phyloP scores from a whole-genome alignment of 2,113 vertebrate genomes.

The Dendrocopos noguchii region DNA sequence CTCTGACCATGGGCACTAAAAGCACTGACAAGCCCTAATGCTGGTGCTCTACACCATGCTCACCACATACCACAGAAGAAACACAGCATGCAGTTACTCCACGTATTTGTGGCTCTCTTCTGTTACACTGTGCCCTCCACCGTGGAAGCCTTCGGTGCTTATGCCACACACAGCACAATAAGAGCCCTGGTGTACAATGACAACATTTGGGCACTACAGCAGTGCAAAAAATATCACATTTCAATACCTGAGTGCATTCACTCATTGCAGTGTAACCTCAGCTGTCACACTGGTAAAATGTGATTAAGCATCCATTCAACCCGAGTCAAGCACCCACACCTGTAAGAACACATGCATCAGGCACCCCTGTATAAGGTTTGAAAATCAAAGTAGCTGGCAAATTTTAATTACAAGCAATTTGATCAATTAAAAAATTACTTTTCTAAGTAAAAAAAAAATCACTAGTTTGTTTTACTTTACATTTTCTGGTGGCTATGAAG shows the following conservation, averaged over 20 bases:
- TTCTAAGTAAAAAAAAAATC: not conserved
- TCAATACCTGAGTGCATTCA: not conserved
- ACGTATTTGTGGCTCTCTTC: rapidly evolving
- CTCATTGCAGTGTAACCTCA: not conserved
- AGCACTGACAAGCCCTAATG: not conserved
- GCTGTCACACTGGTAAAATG: not conserved
- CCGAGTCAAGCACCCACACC: not conserved
- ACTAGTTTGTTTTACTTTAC: not conserved
- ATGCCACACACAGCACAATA: rapidly evolving
- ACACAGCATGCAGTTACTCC: not conserved
- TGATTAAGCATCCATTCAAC: not conserved
- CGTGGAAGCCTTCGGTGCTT: not conserved
- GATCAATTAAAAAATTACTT: not conserved
- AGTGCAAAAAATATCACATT: not conserved
- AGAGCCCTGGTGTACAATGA: not conserved
- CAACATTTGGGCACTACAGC: not conserved
- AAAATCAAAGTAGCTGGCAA: not conserved
- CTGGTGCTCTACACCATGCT: not conserved
- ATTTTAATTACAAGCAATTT: not conserved
- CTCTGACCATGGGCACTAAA: not conserved
- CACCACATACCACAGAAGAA: not conserved
- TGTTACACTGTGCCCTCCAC: not conserved
- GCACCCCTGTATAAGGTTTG: not conserved
- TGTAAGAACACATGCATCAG: too few species aligned
- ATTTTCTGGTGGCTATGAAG: not conserved